phyloP scores from a whole-genome alignment of 2,113 vertebrate species.

The Notiomystis cincta region DNA sequence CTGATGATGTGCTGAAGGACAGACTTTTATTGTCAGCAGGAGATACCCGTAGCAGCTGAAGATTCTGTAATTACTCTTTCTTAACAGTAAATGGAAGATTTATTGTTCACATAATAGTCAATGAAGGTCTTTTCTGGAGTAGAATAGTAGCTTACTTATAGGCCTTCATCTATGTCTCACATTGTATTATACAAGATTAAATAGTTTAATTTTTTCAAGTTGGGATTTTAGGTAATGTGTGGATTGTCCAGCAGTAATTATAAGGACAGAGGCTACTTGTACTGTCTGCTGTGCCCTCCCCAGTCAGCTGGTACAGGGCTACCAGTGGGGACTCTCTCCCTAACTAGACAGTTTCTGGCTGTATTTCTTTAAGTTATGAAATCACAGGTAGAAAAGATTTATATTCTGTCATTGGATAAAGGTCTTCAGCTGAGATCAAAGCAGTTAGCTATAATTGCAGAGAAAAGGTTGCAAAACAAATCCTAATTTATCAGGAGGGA shows the following conservation, averaged over 20 bases:
- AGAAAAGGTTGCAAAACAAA: conserved; percentile 12
- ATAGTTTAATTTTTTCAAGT: background rate
- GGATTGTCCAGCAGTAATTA: conserved; percentile 10
- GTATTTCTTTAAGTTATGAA: background rate
- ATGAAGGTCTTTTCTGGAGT: conserved; percentile 5
- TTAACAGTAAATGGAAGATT: conserved; percentile 47
- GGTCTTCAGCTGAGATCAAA: conserved; percentile 39
- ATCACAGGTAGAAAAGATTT: background rate
- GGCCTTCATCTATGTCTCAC: background rate
- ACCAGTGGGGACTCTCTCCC: background rate
- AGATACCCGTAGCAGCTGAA: conserved; percentile 29
- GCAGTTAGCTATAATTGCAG: background rate
- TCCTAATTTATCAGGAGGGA: background rate
- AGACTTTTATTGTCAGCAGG: conserved; percentile 29
- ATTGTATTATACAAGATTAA: background rate
- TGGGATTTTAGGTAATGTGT: background rate
- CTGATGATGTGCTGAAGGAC: background rate
- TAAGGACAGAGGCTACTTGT: conserved; percentile 14
- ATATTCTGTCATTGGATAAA: background rate
- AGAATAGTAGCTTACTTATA: conserved; percentile 17
- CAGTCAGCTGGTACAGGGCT: background rate
- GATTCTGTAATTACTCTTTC: conserved; percentile 36
- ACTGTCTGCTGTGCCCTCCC: background rate
- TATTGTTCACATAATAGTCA: conserved; percentile 24
- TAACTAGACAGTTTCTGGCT: background rate